A percentile compares a stretch with the other conserved stretches of the same genome.
These are phyloP conservation scores for Caerostris darwini DNA, from an alignment of 1,140 invertebrate species.

Conservation along the genomic window DNA sequence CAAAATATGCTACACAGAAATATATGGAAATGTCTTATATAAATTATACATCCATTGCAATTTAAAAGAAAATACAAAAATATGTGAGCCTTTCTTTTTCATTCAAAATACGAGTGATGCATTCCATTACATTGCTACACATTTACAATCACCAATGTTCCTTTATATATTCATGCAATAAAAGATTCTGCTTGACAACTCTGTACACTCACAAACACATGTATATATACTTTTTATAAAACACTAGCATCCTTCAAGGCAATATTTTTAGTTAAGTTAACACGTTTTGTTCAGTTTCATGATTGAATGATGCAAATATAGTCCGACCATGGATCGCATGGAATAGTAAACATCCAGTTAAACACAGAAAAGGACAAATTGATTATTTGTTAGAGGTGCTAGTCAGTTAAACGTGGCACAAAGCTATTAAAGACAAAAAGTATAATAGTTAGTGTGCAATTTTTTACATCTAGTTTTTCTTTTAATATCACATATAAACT, in stretches of 20 bases:
- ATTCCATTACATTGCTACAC: slow-evolving; percentile 37
- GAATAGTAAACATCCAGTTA: too few relatives aligned
- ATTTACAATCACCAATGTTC: not conserved
- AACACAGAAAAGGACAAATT: too few relatives aligned
- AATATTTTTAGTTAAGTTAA: slow-evolving; percentile 53
- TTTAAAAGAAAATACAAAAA: slow-evolving; percentile 20
- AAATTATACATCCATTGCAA: not conserved
- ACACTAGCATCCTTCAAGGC: slow-evolving; percentile 36
- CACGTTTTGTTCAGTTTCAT: slow-evolving; percentile 68
- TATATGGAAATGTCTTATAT: not conserved
- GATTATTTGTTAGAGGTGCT: too few relatives aligned
- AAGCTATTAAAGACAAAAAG: too few relatives aligned
- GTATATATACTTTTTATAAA: slow-evolving; percentile 37
- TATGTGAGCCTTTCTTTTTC: not conserved
- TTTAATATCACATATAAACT: too few relatives aligned
- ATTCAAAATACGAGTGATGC: not conserved
- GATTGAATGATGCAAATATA: not conserved
- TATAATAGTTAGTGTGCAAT: too few relatives aligned
- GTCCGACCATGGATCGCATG: not conserved
- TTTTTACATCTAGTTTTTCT: too few relatives aligned
- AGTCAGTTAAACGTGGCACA: too few relatives aligned
- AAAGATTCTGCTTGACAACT: not conserved
- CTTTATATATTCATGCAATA: not conserved
- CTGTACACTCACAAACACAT: slow-evolving; percentile 22
- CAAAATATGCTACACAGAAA: not conserved